These are phyloP conservation scores for Unio pictorum DNA, from an alignment of 2,888 invertebrate species.

Conservation along the genomic window DNA sequence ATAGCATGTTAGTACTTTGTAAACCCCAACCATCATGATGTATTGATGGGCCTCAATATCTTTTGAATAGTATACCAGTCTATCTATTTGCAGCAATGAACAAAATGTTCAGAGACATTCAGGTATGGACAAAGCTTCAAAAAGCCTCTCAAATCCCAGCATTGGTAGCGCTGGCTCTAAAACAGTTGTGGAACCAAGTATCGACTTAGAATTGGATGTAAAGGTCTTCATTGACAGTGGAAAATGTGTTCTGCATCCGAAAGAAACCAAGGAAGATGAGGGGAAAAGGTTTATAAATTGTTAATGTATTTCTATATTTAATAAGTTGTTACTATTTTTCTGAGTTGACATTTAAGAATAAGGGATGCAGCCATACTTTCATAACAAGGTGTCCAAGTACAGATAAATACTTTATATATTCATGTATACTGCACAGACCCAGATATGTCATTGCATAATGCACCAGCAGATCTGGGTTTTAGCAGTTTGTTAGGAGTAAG, in stretches of 20 bases:
- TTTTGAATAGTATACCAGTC: too few relatives aligned
- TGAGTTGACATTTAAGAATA: too few relatives aligned
- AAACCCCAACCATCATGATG: too few relatives aligned
- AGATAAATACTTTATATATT: too few relatives aligned
- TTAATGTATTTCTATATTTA: neutral
- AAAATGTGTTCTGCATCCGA: slow-evolving; percentile 94
- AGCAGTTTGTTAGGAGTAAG: too few relatives aligned
- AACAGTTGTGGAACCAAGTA: slow-evolving; percentile 77
- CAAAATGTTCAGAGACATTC: neutral
- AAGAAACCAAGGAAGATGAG: slow-evolving; percentile 56
- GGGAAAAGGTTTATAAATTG: slow-evolving; percentile 40
- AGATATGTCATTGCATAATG: too few relatives aligned
- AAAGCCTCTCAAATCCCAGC: slow-evolving; percentile 38
- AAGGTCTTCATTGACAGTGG: slow-evolving; percentile 97
- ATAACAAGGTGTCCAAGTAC: too few relatives aligned
- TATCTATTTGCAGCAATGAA: slow-evolving; percentile 7
- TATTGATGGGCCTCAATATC: too few relatives aligned
- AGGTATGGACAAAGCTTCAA: slow-evolving; percentile 2
- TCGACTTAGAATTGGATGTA: slow-evolving; percentile 95
- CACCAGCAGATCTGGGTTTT: too few relatives aligned
- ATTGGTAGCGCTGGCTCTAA: slow-evolving; percentile 42
- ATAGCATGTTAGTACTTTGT: too few relatives aligned
- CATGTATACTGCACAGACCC: too few relatives aligned
- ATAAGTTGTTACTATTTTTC: neutral
- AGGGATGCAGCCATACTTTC: too few relatives aligned